phyloP scores from a whole-genome alignment of 2,888 invertebrate genomes.

The Fragum whitleyi region DNA sequence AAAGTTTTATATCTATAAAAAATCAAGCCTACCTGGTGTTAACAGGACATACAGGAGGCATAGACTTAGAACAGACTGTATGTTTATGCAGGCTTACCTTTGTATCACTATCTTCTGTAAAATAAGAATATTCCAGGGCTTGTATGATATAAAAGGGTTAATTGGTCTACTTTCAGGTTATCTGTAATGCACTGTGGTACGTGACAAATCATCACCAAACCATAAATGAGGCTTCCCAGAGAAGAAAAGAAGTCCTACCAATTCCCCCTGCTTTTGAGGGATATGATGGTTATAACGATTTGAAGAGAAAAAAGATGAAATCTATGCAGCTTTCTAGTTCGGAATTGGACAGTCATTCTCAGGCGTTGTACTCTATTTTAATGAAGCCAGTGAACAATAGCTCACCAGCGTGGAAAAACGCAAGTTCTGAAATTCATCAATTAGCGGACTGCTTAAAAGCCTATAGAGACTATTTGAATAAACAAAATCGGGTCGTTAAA shows the following conservation, averaged over 20 bases:
- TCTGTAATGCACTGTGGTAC: too few relatives aligned
- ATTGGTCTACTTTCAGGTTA: too few relatives aligned
- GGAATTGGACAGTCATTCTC: not conserved
- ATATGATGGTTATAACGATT: not conserved
- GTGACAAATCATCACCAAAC: too few relatives aligned
- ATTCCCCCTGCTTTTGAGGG: not conserved
- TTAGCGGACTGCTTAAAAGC: not conserved
- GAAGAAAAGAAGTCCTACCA: not conserved
- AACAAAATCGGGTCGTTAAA: not conserved
- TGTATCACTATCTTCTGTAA: too few relatives aligned
- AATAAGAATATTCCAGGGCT: too few relatives aligned
- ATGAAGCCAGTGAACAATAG: constrained; percentile 3
- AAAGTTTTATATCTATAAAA: too few relatives aligned
- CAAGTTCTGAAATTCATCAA: not conserved
- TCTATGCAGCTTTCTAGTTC: not conserved
- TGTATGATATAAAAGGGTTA: too few relatives aligned
- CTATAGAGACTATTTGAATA: not conserved
- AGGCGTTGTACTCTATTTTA: not conserved
- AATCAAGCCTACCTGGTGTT: too few relatives aligned
- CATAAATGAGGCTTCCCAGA: not conserved
- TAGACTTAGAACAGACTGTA: too few relatives aligned
- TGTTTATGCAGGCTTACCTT: too few relatives aligned
- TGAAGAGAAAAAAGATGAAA: too few relatives aligned
- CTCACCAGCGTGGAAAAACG: not conserved
- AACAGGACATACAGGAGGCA: too few relatives aligned